Evolutionary conservation across 2,797 vertebrate genomes (phyloP).

Genomic region (Anguilla obscura): DNA sequence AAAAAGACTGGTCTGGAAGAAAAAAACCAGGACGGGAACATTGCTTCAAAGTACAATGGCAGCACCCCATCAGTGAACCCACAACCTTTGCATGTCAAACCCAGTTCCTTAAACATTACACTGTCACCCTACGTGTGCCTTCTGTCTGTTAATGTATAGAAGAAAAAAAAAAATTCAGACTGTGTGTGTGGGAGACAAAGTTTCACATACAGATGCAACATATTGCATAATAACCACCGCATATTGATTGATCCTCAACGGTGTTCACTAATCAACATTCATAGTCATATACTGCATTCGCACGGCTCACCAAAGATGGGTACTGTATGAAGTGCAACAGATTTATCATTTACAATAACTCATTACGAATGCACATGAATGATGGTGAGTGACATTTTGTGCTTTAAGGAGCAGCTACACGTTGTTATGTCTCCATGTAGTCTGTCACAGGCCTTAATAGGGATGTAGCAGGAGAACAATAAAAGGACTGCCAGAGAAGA

Average conservation of each 20-base stretch:
- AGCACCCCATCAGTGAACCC: no score
- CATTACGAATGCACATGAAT: neutral
- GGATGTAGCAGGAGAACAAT: neutral
- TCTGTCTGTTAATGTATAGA: no score
- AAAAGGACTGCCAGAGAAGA: neutral
- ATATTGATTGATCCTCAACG: neutral
- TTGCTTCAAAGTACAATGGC: no score
- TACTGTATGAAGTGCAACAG: neutral
- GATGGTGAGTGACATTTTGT: neutral
- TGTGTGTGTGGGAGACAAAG: neutral
- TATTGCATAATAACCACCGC: neutral
- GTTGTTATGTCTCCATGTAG: neutral
- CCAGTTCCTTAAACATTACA: no score
- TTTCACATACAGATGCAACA: neutral
- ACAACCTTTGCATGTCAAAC: no score
- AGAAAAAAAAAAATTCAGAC: neutral
- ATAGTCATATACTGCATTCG: neutral
- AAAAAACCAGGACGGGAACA: no score
- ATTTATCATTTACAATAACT: neutral
- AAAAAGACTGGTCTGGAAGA: no score
- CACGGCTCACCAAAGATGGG: neutral
- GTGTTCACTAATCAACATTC: neutral
- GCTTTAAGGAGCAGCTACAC: neutral
- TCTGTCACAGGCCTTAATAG: neutral
- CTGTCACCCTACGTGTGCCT: no score